These are phyloP conservation scores for Ricordea florida DNA, from an alignment of 92 coral and sea anemone species.

Conservation along the genomic window DNA sequence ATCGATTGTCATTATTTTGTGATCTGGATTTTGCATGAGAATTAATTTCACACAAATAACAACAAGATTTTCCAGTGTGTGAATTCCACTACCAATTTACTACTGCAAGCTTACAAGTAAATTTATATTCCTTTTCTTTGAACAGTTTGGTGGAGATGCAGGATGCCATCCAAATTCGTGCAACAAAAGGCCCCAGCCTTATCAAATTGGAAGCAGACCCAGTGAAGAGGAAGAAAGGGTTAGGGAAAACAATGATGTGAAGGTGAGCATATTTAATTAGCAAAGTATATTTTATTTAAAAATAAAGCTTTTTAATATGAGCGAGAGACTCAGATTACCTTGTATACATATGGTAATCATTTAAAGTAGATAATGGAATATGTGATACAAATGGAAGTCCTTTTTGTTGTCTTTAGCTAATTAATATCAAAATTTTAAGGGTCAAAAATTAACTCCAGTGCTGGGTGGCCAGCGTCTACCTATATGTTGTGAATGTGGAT, in stretches of 20 bases:
- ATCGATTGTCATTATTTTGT: neutral
- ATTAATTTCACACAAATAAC: neutral
- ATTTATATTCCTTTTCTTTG: slow-evolving; percentile 6
- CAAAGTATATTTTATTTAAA: neutral
- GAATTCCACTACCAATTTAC: neutral
- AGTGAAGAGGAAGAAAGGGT: slow-evolving; percentile 2
- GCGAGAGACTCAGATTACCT: slow-evolving; percentile 1
- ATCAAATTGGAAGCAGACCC: neutral
- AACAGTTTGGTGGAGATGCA: slow-evolving; percentile 4
- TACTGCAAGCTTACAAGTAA: neutral
- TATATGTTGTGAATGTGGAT: no score
- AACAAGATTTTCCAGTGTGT: neutral
- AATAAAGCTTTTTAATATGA: neutral
- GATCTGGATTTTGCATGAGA: slow-evolving; percentile 3
- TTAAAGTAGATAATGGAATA: neutral
- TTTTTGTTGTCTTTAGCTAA: slow-evolving; percentile 4
- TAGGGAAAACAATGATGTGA: slow-evolving; percentile 17
- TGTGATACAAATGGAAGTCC: slow-evolving; percentile 10
- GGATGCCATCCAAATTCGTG: neutral
- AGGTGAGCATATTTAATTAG: slow-evolving; percentile 14
- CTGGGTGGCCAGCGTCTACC: no score
- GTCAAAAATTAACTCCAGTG: no score
- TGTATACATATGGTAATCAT: neutral
- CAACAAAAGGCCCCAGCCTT: slow-evolving; percentile 7
- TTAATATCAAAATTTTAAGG: slow-evolving; percentile 6